Percentiles rank a stretch among this genome's conserved stretches.
phyloP scores from a whole-genome alignment of 2,888 invertebrate species.

The Andrena minutula region DNA sequence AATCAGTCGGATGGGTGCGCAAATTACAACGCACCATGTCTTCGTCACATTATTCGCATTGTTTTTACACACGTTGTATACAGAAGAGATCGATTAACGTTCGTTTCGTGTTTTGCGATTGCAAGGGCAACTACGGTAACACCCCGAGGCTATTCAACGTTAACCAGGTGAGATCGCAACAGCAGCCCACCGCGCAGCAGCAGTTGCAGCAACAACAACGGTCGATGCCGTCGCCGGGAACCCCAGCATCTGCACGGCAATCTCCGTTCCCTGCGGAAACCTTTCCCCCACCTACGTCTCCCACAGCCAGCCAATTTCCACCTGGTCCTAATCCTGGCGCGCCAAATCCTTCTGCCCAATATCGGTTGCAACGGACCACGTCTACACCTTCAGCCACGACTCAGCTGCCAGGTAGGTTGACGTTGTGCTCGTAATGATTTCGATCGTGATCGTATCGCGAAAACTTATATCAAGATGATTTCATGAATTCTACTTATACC shows the following conservation, averaged over 20 bases:
- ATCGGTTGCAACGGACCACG: constrained; percentile 88
- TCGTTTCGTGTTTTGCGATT: constrained; percentile 26
- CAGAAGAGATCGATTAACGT: constrained; percentile 2
- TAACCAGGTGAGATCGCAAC: constrained; percentile 85
- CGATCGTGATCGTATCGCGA: not conserved
- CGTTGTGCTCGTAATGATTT: not conserved
- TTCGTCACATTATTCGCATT: not conserved
- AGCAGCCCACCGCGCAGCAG: constrained; percentile 84
- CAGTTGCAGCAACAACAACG: constrained; percentile 89
- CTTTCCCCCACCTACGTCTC: constrained; percentile 86
- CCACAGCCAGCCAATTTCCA: constrained; percentile 85
- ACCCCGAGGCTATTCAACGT: constrained; percentile 83
- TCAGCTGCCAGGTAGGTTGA: constrained; percentile 87
- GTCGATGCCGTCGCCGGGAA: constrained; percentile 90
- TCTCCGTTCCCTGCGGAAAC: constrained; percentile 86
- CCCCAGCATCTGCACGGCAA: constrained; percentile 86
- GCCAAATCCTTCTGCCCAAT: constrained; percentile 84
- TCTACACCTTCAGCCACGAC: constrained; percentile 87
- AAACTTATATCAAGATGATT: not conserved
- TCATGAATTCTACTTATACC: not conserved
- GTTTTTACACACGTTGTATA: not conserved
- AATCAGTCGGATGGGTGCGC: constrained; percentile 9
- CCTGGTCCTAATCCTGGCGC: constrained; percentile 82
- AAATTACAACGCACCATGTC: not conserved
- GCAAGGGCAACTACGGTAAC: constrained; percentile 81